Percentiles rank a stretch among this genome's conserved stretches.
phyloP scores from a whole-genome alignment of 2,113 vertebrate species.

The Pygathrix nemaeus region DNA sequence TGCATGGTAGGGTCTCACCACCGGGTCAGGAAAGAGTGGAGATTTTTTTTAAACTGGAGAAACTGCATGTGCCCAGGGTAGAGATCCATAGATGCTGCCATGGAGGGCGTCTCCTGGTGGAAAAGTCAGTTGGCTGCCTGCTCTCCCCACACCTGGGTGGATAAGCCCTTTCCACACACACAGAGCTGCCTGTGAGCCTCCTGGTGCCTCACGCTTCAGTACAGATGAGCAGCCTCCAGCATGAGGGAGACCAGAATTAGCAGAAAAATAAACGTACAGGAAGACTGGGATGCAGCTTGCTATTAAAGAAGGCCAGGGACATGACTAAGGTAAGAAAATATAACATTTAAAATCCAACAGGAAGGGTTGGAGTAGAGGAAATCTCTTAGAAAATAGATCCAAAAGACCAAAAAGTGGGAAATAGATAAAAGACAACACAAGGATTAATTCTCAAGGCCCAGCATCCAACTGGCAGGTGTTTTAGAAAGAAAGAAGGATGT shows the following conservation, averaged over 20 bases:
- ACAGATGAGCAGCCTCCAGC: neutral
- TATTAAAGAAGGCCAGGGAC: neutral
- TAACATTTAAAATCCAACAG: neutral
- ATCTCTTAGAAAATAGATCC: neutral
- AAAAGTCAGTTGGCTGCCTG: fast-evolving
- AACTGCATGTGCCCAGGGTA: neutral
- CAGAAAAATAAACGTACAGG: neutral
- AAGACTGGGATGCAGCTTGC: neutral
- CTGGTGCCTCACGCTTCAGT: neutral
- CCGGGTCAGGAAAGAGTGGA: neutral
- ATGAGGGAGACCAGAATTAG: neutral
- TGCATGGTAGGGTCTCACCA: neutral
- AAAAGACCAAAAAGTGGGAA: neutral
- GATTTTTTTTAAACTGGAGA: neutral
- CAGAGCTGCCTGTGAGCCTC: neutral
- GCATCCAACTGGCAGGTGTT: neutral
- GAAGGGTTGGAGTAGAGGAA: neutral
- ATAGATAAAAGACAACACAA: neutral
- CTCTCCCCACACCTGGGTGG: too few relatives aligned
- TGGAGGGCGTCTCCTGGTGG: neutral
- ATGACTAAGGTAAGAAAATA: neutral
- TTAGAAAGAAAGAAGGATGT: neutral
- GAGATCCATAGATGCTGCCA: neutral
- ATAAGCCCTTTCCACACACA: fast-evolving
- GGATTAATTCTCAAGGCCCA: neutral